phyloP scores from a whole-genome alignment of 1,140 invertebrate genomes.

The Saccostrea glomerata region DNA sequence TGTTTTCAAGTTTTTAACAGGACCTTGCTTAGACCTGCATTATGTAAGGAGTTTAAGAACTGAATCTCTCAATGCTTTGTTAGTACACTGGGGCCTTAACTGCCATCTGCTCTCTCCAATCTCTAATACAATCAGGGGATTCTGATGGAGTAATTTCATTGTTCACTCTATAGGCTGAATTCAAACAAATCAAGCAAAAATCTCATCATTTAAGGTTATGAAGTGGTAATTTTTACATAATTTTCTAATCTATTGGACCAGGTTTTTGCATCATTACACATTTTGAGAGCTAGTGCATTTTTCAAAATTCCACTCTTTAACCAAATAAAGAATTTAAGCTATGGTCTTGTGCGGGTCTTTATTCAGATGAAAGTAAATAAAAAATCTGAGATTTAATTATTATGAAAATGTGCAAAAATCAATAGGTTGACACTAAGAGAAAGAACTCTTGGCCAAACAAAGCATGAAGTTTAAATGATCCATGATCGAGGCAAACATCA shows the following conservation, averaged over 20 bases:
- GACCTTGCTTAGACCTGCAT: no score
- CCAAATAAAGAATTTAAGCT: not conserved
- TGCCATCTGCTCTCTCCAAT: constrained; percentile 21
- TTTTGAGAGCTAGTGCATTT: not conserved
- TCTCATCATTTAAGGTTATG: not conserved
- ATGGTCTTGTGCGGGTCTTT: not conserved
- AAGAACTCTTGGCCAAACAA: not conserved
- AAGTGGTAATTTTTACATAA: constrained; percentile 7
- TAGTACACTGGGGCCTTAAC: not conserved
- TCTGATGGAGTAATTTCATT: constrained; percentile 31
- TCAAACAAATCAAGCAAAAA: not conserved
- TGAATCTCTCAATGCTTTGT: no score
- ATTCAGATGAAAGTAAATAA: not conserved
- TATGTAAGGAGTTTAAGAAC: no score
- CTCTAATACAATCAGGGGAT: not conserved
- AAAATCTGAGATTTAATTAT: not conserved
- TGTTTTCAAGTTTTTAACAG: no score
- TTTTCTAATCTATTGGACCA: not conserved
- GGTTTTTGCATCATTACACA: not conserved
- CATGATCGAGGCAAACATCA: constrained; percentile 2
- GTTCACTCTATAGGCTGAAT: not conserved
- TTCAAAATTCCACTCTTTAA: not conserved
- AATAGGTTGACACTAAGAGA: constrained; percentile 10
- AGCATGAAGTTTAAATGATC: not conserved
- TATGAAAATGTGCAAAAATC: not conserved